Percentiles rank a stretch among this genome's conserved stretches.
phyloP scores from a whole-genome alignment of 2,113 vertebrate genomes.

The Seriola rivoliana region DNA sequence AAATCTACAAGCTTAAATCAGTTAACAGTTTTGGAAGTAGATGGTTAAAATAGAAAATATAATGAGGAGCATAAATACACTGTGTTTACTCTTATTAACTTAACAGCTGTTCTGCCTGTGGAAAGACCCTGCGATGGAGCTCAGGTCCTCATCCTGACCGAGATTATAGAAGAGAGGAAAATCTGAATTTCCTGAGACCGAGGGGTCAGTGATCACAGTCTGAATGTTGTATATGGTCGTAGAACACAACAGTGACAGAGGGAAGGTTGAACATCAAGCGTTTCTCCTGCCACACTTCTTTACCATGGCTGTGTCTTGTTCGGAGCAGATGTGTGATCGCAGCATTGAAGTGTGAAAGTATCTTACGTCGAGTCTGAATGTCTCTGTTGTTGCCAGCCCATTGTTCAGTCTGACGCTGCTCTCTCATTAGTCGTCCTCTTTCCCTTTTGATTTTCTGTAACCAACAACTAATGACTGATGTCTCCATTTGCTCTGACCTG shows the following conservation, averaged over 20 bases:
- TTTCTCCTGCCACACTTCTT: background rate
- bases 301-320: background rate
- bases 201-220: background rate
- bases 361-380: background rate
- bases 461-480: background rate
- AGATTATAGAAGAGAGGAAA: background rate
- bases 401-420: background rate
- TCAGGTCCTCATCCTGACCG: background rate
- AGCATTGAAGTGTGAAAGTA: background rate
- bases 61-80: background rate
- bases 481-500: background rate
- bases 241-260: background rate
- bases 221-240: background rate
- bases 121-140: background rate
- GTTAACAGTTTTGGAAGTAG: background rate
- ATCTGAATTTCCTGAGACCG: background rate
- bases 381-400: background rate
- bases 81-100: constrained; percentile 6
- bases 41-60: background rate
- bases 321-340: constrained; percentile 3
- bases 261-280: background rate
- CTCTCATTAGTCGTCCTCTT: background rate
- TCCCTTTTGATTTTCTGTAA: background rate
- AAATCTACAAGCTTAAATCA: constrained; percentile 7
- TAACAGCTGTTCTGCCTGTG: constrained; percentile 7